Base-by-base conservation (phyloP, 1,140 invertebrate species). In the Leptinotarsa defecta region DNA sequence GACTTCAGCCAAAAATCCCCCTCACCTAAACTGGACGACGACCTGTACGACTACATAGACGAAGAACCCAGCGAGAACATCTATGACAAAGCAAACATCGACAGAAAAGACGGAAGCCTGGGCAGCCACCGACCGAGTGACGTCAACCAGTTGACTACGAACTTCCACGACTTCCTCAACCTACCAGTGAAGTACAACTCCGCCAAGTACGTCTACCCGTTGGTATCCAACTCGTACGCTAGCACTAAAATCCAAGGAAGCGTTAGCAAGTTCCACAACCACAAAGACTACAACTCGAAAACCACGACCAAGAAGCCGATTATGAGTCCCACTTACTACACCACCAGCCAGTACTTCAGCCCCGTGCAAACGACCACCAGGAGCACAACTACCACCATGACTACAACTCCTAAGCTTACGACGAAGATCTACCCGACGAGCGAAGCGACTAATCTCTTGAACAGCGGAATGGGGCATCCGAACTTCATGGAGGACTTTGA, bases 211-310 rank as follows among this genome's bases (percentile, higher is more conserved):
- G 88, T 89, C 1, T 92, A 91, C 80, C 92, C 91, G 0, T 78
- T 93, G 24, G 92, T 93, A 48, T 92, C 91, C 3, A 92, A 88
- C 77, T 92, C 91, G 3, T 93, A 93, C 79, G 91, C 92, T 0
- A 92, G 92, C 77, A 89, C 91, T 0, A 93, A 92, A 84, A 89
- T 92, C 43, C 91, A 92, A 82, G 91, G 92, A 71, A 91, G 89
- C 62, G 86, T 89, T 13, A 90, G 89, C 77, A 90, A 90, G 76
- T 90, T 89, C 11, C 87, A 89, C 24, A 92, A 92, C 81, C 89
- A 91, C 77, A 90, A 90, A 79, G 89, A 90, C 20, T 88, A 89
- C 72, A 86, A 86, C 65, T 79, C 83, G 8, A 85, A 84, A 2
- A 82, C 83, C 0, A 84, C 84, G 0, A 84, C 85, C 0, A 86